A percentile compares a stretch with the other conserved stretches of the same genome.
Evolutionary conservation across 2,113 vertebrate genomes (phyloP).

Genomic region (Protobothrops flavoviridis): DNA sequence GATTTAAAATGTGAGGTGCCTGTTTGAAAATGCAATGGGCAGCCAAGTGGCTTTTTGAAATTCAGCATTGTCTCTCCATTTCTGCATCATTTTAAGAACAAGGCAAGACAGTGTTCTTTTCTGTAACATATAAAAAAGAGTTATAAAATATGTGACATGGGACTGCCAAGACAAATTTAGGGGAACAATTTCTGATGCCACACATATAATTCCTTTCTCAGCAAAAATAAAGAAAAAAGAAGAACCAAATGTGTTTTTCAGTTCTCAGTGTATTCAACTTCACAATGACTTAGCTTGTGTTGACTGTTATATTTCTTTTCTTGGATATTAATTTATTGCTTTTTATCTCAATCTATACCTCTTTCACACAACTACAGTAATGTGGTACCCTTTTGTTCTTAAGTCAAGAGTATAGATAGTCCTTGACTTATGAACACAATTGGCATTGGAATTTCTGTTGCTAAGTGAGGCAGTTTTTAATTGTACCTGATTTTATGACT

Average conservation of each 20-base stretch:
- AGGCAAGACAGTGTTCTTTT: not conserved
- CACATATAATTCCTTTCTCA: not conserved
- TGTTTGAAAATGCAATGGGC: not conserved
- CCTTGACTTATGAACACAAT: not conserved
- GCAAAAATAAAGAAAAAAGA: not conserved
- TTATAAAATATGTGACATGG: conserved; percentile 5
- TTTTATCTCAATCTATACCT: not conserved
- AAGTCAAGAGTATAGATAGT: not conserved
- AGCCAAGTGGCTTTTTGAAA: not conserved
- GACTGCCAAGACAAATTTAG: not conserved
- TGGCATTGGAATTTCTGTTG: not conserved
- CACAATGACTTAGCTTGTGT: not conserved
- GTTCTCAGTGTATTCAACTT: not conserved
- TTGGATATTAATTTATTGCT: not conserved
- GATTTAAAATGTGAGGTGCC: not conserved
- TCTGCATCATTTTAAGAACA: not conserved
- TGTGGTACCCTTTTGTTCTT: not conserved
- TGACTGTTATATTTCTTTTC: not conserved
- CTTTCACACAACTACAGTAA: not conserved
- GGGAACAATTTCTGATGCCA: not conserved
- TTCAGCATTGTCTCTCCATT: not conserved
- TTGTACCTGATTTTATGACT: not conserved
- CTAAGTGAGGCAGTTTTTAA: not conserved
- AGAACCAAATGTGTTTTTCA: not conserved
- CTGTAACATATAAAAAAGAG: not conserved